Evolutionary conservation across 92 coral and sea anemone genomes (phyloP), one percentile per base, ranked within the genome.

Genomic region (Epizoanthus rinbou): DNA sequence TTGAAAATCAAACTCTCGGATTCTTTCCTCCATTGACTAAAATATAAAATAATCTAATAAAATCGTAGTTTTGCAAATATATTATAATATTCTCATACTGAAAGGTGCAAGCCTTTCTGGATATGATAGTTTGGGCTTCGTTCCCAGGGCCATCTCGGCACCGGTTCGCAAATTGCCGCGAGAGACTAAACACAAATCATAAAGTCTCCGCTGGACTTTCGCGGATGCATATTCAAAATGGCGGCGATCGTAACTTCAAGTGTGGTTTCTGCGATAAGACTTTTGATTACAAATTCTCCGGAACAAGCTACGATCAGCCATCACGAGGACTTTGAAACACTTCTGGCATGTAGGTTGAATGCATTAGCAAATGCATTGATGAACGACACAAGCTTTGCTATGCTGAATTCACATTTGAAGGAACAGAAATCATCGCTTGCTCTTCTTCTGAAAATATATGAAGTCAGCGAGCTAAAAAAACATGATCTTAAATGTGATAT

Each of bases 181-280:
- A 41, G 18, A 19, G 72, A 33, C 72, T 33, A 21, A 19, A 33
- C 2, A 37, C 43, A 37, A 37, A 37, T 37, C 5, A 37, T 37
- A 37, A 37, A 37, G 43, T 3, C 2, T 25, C 82, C 70, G 82
- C 82, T 60, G 82, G 23, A 3, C 31, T 4, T 21, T 35, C 22
- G 82, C 71, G 57, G 82, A 57, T 69, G 39, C 70, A 43, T 39
- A 5, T 78, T 39, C 57, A 78, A 78, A 39, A 78, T 78, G 82
- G 82, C 82, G 70, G 58, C 70, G 3, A n/a, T 62, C 35, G 57
- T 39, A 59, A 28, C 43, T 39, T 33, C 82, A 41, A 60, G 22
- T 19, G 47, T 78, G 13, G 66, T 78, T 37, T 41, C 59, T 37
- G 82, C 82, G 13, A 62, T 78, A n/a, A 62, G 28, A 21, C 22